Conservation (phyloP, 2,797 vertebrate species). For the Rhinatrema bivittatum region DNA sequence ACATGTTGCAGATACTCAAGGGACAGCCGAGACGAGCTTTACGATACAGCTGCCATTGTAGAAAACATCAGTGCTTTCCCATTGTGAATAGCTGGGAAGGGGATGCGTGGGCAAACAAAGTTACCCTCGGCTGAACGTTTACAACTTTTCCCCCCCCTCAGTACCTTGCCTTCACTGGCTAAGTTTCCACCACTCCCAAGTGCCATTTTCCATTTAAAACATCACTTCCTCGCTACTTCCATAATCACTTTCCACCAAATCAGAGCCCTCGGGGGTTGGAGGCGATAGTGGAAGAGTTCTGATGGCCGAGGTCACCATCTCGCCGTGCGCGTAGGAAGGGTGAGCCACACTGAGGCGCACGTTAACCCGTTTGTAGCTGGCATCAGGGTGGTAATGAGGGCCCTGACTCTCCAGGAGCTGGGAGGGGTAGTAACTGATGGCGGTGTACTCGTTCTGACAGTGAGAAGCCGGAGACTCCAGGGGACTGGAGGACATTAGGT, state of each 20-base stretch:
- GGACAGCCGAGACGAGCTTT: too few species aligned
- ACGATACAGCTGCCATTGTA: too few species aligned
- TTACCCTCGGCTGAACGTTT: too few species aligned
- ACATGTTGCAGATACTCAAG: too few species aligned
- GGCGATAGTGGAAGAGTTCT: constrained; percentile 35
- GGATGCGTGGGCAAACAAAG: too few species aligned
- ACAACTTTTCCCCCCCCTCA: too few species aligned
- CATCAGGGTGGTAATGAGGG: constrained; percentile 56
- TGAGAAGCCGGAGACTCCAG: constrained; percentile 62
- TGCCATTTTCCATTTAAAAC: constrained; percentile 72
- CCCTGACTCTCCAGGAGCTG: constrained; percentile 63
- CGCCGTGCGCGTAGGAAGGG: constrained; percentile 78
- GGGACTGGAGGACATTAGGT: constrained; percentile 73
- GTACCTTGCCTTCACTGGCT: too few species aligned
- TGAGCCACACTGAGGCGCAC: constrained; percentile 85
- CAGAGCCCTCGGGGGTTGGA: constrained; percentile 66
- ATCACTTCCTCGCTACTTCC: constrained; percentile 97
- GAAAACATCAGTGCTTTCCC: too few species aligned
- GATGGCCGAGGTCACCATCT: constrained; percentile 29
- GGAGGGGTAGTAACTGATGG: constrained; percentile 89
- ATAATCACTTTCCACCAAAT: constrained; percentile 89
- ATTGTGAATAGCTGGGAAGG: too few species aligned
- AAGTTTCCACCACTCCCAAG: too few species aligned
- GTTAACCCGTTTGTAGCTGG: constrained; percentile 78
- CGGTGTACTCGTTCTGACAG: constrained; percentile 88